phyloP scores from a whole-genome alignment of 2,113 vertebrate genomes.

The Bujurquina vittata region DNA sequence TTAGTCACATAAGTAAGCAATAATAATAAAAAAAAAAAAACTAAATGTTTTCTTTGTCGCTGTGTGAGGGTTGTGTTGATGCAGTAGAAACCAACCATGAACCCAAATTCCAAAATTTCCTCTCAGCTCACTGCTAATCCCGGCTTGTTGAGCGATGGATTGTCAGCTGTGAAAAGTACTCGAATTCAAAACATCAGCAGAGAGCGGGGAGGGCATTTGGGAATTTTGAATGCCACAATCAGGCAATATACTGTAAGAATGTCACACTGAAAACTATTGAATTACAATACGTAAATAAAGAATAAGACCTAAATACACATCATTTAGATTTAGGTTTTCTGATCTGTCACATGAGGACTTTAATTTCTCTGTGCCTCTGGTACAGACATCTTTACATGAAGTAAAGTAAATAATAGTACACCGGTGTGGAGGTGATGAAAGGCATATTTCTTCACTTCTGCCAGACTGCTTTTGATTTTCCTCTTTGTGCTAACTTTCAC shows the following conservation, averaged over 20 bases:
- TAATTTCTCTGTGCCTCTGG: background rate
- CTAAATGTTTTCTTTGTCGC: background rate
- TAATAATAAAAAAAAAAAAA: background rate
- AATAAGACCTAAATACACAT: background rate
- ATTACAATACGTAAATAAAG: background rate
- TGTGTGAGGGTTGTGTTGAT: slow-evolving; percentile 10
- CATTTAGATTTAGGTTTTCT: background rate
- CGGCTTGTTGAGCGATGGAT: slow-evolving; percentile 9
- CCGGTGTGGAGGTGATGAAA: slow-evolving; percentile 15
- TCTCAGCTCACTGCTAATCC: background rate
- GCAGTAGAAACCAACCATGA: background rate
- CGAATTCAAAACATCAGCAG: slow-evolving; percentile 27
- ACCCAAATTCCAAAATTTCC: background rate
- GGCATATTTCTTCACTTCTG: slow-evolving; percentile 7
- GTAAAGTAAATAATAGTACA: slow-evolving; percentile 1
- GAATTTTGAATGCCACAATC: slow-evolving; percentile 10
- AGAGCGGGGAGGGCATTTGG: background rate
- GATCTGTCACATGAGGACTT: background rate
- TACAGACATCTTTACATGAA: slow-evolving; percentile 9
- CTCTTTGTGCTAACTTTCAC: background rate
- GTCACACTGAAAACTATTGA: slow-evolving; percentile 8
- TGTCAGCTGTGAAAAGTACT: slow-evolving; percentile 8
- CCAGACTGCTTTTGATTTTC: background rate
- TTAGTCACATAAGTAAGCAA: background rate
- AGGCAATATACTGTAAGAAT: background rate